phyloP scores from a whole-genome alignment of 2,888 invertebrate species.

The Tanytarsus gracilentus region DNA sequence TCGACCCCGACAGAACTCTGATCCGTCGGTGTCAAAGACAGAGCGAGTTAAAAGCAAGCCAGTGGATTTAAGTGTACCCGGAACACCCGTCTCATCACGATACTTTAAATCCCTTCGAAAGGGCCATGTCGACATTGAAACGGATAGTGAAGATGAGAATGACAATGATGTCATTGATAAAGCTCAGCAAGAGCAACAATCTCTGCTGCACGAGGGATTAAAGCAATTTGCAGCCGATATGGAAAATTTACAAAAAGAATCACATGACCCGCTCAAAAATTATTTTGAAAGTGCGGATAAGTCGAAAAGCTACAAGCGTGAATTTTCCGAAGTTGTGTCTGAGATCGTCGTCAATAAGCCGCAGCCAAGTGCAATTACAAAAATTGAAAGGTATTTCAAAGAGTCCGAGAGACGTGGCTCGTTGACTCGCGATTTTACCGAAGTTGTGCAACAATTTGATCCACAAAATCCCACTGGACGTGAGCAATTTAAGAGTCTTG shows the following conservation, averaged over 20 bases:
- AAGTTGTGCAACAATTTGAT: slow-evolving; percentile 19
- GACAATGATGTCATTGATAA: slow-evolving; percentile 13
- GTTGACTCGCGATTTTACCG: slow-evolving; percentile 19
- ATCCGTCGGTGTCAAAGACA: slow-evolving; percentile 24
- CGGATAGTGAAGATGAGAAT: slow-evolving; percentile 18
- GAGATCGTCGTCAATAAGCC: neutral
- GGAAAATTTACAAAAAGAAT: slow-evolving; percentile 1
- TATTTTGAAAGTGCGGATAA: slow-evolving; percentile 12
- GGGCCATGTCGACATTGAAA: neutral
- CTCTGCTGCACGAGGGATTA: slow-evolving; percentile 6
- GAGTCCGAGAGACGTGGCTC: slow-evolving; percentile 18
- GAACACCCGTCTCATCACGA: slow-evolving; percentile 29
- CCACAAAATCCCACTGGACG: neutral
- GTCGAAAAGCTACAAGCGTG: slow-evolving; percentile 1
- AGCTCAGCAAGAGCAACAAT: neutral
- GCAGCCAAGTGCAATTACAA: neutral
- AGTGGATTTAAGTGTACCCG: slow-evolving; percentile 29
- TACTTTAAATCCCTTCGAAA: slow-evolving; percentile 13
- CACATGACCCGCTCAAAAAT: slow-evolving; percentile 19
- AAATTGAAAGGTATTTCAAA: slow-evolving; percentile 18
- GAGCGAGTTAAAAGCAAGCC: neutral
- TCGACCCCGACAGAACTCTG: neutral
- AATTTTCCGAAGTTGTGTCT: slow-evolving; percentile 6
- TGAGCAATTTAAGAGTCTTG: neutral
- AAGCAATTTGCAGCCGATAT: slow-evolving; percentile 24